phyloP scores from a whole-genome alignment of 2,888 invertebrate genomes.

The Scaptomyza flava region DNA sequence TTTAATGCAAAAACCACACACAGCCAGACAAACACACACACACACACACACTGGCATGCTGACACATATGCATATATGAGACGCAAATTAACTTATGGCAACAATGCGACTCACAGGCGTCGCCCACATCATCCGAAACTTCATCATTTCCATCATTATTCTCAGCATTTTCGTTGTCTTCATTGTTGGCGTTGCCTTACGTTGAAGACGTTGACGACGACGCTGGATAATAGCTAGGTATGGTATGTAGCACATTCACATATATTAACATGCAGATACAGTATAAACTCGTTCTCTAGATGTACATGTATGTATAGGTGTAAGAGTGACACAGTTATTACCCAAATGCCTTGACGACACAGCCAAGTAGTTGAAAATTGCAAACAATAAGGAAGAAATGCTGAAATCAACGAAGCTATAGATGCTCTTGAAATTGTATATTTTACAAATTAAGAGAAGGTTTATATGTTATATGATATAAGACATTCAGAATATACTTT shows the following conservation, averaged over 20 bases:
- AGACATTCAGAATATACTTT: too few relatives aligned
- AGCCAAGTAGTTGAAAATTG: conserved; percentile 44
- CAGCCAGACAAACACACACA: conserved; percentile 9
- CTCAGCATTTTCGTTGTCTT: conserved; percentile 41
- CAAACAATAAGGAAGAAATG: conserved; percentile 35
- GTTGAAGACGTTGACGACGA: conserved; percentile 46
- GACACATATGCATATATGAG: conserved; percentile 74
- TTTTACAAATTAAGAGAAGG: too few relatives aligned
- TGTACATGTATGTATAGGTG: not conserved
- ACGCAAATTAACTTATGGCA: conserved; percentile 76
- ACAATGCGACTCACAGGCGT: conserved; percentile 58
- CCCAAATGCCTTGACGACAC: conserved; percentile 66
- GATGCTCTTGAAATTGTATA: conserved; percentile 42
- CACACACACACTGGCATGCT: conserved; percentile 16
- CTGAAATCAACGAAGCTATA: not conserved
- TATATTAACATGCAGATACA: not conserved
- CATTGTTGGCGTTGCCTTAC: conserved; percentile 65
- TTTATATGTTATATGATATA: too few relatives aligned
- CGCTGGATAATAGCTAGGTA: conserved; percentile 66
- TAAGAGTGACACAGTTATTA: conserved; percentile 68
- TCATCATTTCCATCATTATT: conserved; percentile 30
- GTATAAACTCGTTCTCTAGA: not conserved
- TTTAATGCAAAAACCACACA: conserved; percentile 69
- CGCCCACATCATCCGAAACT: conserved; percentile 48
- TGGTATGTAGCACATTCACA: conserved; percentile 16